Evolutionary conservation across 2,113 vertebrate species (phyloP).

Genomic region (Rhea americana): DNA sequence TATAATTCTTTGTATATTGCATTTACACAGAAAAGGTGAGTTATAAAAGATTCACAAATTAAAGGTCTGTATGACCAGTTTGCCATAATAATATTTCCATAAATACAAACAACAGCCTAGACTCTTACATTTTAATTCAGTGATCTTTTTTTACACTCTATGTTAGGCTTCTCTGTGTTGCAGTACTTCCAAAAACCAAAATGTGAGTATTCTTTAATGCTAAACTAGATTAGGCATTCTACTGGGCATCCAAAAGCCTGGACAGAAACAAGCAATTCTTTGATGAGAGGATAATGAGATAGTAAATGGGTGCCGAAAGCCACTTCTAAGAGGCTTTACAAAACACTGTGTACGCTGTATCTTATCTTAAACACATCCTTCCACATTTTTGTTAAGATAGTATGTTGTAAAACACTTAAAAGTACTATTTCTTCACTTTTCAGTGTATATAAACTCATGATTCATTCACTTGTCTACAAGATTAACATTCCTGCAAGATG

Average conservation of each 20-base stretch:
- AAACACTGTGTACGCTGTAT: not conserved
- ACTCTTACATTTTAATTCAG: not conserved
- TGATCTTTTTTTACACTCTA: not conserved
- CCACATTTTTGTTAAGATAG: not conserved
- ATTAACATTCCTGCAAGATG: not conserved
- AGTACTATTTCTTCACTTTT: not conserved
- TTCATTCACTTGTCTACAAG: not conserved
- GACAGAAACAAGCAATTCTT: not conserved
- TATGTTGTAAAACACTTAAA: not conserved
- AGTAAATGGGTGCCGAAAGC: not conserved
- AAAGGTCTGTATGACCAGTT: fast-evolving
- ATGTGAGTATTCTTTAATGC: not conserved
- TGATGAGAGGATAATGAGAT: not conserved
- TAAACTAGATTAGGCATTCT: not conserved
- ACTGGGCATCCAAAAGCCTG: not conserved
- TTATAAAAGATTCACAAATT: not conserved
- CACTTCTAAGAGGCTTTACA: not conserved
- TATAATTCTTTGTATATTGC: not conserved
- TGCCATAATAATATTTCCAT: not conserved
- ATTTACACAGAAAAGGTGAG: not conserved
- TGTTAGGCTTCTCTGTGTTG: not conserved
- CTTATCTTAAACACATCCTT: not conserved
- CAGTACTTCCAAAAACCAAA: not conserved
- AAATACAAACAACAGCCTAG: not conserved
- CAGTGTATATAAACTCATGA: not conserved